Conservation (phyloP, 1,140 invertebrate species). For the Halesus radiatus region DNA sequence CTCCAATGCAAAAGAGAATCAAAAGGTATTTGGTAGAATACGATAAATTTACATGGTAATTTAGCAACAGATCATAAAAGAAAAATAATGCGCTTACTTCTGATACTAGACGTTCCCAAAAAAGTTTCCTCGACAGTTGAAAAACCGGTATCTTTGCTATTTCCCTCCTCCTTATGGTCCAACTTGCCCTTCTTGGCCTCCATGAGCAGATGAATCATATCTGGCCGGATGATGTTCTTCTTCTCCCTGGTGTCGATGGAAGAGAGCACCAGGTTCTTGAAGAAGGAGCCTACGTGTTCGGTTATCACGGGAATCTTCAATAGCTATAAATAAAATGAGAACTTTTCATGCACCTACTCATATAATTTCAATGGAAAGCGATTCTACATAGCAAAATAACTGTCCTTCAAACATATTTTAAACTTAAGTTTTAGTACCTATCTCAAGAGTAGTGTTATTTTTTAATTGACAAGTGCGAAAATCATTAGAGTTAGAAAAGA, state of each 20-base stretch:
- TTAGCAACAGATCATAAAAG: not conserved
- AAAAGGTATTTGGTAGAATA: too few relatives aligned
- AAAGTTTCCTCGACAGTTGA: conserved; percentile 56
- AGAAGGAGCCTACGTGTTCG: not conserved
- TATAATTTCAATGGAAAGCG: too few relatives aligned
- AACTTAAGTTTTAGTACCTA: not conserved
- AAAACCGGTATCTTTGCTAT: conserved; percentile 52
- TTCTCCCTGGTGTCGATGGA: conserved; percentile 37
- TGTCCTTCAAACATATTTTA: too few relatives aligned
- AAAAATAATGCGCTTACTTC: not conserved
- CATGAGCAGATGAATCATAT: conserved; percentile 64
- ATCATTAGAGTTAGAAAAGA: too few relatives aligned
- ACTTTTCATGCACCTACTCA: too few relatives aligned
- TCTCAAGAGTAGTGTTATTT: not conserved
- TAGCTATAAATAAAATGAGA: not conserved
- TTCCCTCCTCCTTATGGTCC: conserved; percentile 37
- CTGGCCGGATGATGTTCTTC: conserved; percentile 39
- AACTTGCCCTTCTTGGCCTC: conserved; percentile 57
- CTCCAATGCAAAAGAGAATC: too few relatives aligned
- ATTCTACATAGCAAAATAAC: too few relatives aligned
- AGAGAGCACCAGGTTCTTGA: conserved; percentile 11
- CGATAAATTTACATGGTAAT: too few relatives aligned
- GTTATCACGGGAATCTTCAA: not conserved
- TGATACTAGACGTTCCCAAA: not conserved
- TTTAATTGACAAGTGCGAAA: not conserved